Conservation (phyloP, 2,888 invertebrate genomes). For the Emmelina monodactyla region DNA sequence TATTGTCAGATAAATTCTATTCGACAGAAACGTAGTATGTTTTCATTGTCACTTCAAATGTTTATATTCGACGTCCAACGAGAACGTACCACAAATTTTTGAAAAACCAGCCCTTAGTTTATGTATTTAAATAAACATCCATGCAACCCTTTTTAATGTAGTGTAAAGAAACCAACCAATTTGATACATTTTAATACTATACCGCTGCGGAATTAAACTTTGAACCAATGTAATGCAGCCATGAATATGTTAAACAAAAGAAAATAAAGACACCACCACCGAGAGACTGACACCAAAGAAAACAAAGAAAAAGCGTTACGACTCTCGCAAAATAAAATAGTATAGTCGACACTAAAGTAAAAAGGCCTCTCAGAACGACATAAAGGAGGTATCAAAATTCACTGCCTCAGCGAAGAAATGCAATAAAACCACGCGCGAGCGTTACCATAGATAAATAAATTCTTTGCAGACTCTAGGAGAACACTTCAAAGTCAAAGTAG, state of each 20-base stretch:
- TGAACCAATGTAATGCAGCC: not conserved
- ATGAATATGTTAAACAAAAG: not conserved
- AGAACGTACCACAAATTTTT: too few relatives aligned
- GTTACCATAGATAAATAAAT: slow-evolving; percentile 27
- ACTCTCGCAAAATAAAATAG: slow-evolving; percentile 1
- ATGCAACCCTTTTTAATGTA: too few relatives aligned
- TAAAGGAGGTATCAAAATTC: slow-evolving; percentile 53
- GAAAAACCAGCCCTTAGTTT: too few relatives aligned
- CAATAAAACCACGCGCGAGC: slow-evolving; percentile 33
- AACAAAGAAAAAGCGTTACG: not conserved
- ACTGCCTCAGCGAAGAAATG: slow-evolving; percentile 40
- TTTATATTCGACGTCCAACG: too few relatives aligned
- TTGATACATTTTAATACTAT: too few relatives aligned
- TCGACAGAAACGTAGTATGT: too few relatives aligned
- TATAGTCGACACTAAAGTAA: slow-evolving; percentile 8
- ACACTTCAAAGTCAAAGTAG: too few relatives aligned
- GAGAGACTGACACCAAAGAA: not conserved
- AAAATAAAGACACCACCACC: not conserved
- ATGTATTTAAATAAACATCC: too few relatives aligned
- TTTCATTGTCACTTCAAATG: too few relatives aligned
- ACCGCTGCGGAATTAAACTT: not conserved
- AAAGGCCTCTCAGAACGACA: slow-evolving; percentile 40
- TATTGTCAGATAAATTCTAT: too few relatives aligned
- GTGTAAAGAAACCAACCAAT: too few relatives aligned
- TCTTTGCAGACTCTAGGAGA: too few relatives aligned